Conservation (phyloP, 37 sponge, comb jelly and placozoan genomes). For the Hexactinellida sp. region DNA sequence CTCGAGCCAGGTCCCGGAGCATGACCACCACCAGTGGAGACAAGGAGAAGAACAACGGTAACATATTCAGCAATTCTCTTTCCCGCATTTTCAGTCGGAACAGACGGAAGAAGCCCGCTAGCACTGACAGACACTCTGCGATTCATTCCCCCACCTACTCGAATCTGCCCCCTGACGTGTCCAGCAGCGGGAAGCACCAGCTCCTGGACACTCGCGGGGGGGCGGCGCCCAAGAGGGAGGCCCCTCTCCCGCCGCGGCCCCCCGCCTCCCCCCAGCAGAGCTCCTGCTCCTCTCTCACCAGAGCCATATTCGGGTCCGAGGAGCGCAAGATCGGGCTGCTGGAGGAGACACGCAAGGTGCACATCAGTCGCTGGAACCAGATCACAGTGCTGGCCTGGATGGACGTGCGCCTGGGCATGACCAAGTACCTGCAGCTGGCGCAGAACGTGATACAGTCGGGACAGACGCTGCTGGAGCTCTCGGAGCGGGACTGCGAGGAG, state of each 20-base stretch:
- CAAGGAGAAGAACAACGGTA: neutral
- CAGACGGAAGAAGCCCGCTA: neutral
- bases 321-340: neutral
- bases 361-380: conserved; percentile 2
- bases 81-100: neutral
- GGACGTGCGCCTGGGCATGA: conserved; percentile 4
- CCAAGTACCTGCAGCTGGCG: neutral
- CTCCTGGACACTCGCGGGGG: neutral
- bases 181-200: neutral
- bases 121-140: neutral
- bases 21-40: neutral
- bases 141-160: conserved; percentile 4
- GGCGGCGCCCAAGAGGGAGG: neutral
- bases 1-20: neutral
- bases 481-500: conserved; percentile 34
- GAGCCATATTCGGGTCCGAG: neutral
- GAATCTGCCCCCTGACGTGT: neutral
- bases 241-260: neutral
- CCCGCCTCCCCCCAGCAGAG: conserved; percentile 2
- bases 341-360: conserved; percentile 2
- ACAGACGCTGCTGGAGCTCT: conserved; percentile 38
- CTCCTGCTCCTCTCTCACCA: neutral
- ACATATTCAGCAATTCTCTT: conserved; percentile 3
- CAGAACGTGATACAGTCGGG: conserved; percentile 25
- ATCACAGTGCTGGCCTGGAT: conserved; percentile 3